These are phyloP conservation scores for Cotesia congregata DNA, from an alignment of 2,888 invertebrate species.

Conservation along the genomic window DNA sequence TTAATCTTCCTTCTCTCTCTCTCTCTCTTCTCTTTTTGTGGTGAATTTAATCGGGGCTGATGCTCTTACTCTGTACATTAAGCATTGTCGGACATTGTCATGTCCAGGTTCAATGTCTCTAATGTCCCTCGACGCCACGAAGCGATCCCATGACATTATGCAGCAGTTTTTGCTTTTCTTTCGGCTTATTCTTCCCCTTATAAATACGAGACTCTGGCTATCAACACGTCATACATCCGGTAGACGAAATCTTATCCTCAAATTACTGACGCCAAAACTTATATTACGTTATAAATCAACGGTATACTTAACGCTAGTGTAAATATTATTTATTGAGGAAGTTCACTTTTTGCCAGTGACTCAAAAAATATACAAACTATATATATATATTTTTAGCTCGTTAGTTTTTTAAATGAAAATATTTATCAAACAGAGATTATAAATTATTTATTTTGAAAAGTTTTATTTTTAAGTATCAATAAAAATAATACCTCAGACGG, in stretches of 20 bases:
- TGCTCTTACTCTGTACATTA: constrained; percentile 38
- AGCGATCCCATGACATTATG: constrained; percentile 40
- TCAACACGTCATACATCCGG: constrained; percentile 48
- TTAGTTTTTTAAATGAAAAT: too few species aligned
- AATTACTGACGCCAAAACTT: constrained; percentile 21
- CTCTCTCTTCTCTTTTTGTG: constrained; percentile 24
- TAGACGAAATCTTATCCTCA: constrained; percentile 35
- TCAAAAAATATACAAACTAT: too few species aligned
- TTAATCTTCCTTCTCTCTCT: constrained; percentile 24
- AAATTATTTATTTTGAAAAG: too few species aligned
- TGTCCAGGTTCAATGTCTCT: not conserved
- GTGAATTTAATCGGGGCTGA: not conserved
- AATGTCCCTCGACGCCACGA: constrained; percentile 41
- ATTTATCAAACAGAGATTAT: too few species aligned
- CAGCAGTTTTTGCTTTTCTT: constrained; percentile 42
- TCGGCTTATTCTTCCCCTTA: constrained; percentile 37
- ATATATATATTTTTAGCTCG: too few species aligned
- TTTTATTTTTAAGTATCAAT: too few species aligned
- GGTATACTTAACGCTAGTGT: not conserved
- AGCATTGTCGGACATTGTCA: constrained; percentile 41
- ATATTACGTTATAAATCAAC: not conserved
- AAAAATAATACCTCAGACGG: too few species aligned
- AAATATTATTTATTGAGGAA: too few species aligned
- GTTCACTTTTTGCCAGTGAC: too few species aligned
- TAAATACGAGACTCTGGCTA: constrained; percentile 40